A percentile compares a stretch with the other conserved stretches of the same genome.
phyloP scores from a whole-genome alignment of 2,888 invertebrate genomes.

The Gortyna flavago region DNA sequence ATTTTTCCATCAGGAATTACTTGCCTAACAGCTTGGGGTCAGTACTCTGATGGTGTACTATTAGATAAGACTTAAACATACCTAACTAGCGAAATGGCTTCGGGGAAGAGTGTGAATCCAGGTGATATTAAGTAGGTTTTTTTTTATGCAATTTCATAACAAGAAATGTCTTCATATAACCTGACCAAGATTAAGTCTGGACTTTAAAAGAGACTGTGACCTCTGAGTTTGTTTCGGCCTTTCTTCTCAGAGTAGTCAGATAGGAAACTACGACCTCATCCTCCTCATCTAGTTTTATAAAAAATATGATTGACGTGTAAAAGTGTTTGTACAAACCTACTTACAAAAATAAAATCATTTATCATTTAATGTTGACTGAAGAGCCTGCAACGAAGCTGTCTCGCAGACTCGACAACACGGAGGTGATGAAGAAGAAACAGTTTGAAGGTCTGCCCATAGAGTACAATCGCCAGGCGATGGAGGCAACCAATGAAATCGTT shows the following conservation, averaged over 20 bases:
- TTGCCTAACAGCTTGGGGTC: not conserved
- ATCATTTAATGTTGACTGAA: not conserved
- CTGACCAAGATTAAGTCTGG: too few relatives aligned
- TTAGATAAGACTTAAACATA: not conserved
- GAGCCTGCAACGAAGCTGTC: not conserved
- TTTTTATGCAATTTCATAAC: not conserved
- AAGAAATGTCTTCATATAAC: too few relatives aligned
- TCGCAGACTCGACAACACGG: not conserved
- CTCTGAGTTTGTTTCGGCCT: too few relatives aligned
- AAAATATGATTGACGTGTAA: too few relatives aligned
- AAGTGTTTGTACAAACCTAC: too few relatives aligned
- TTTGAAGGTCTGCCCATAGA: slow-evolving; percentile 12
- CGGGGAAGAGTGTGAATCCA: not conserved
- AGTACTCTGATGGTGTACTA: not conserved
- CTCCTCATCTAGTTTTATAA: too few relatives aligned
- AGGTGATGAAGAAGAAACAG: not conserved
- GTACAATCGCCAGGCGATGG: not conserved
- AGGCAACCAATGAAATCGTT: not conserved
- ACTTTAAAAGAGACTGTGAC: too few relatives aligned
- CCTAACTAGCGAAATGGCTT: not conserved
- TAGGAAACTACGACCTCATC: too few relatives aligned
- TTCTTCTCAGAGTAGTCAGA: too few relatives aligned
- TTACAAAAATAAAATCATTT: too few relatives aligned
- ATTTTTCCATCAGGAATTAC: not conserved
- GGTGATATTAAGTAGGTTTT: too few relatives aligned